A percentile compares a stretch with the other conserved stretches of the same genome.
Evolutionary conservation across 2,888 invertebrate species (phyloP).

Genomic region (Smittia sp.): DNA sequence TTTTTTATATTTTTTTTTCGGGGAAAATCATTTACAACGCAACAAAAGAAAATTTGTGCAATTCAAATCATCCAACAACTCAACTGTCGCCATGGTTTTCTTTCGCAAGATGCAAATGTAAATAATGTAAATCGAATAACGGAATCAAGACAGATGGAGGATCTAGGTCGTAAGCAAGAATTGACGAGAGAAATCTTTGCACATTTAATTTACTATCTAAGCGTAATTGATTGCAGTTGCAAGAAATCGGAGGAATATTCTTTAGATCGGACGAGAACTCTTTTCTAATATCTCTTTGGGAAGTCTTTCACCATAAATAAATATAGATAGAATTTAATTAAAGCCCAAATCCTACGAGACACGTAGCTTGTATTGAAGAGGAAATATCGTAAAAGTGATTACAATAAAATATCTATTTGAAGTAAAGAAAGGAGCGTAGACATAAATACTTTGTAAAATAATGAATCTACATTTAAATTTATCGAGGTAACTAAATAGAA

Average conservation of each 20-base stretch:
- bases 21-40: neutral
- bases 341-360: conserved; percentile 27
- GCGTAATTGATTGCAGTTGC: neutral
- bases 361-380: conserved; percentile 16
- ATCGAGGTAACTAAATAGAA: conserved; percentile 13
- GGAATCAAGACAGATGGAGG: conserved; percentile 5
- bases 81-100: neutral
- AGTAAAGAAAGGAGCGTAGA: neutral
- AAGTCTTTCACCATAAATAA: conserved; percentile 1
- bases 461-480: neutral
- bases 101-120: neutral
- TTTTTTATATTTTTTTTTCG: neutral
- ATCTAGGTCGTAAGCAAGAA: neutral
- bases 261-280: neutral
- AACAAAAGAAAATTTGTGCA: conserved; percentile 7
- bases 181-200: neutral
- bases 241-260: neutral
- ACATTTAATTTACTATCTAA: conserved; percentile 11
- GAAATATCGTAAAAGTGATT: conserved; percentile 28
- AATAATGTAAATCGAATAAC: conserved; percentile 17
- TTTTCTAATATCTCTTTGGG: neutral
- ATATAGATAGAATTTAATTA: conserved; percentile 38
- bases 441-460: conserved; percentile 17
- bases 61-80: neutral
- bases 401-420: conserved; percentile 27